phyloP scores from a whole-genome alignment of 2,113 vertebrate species.

The Smithornis capensis region DNA sequence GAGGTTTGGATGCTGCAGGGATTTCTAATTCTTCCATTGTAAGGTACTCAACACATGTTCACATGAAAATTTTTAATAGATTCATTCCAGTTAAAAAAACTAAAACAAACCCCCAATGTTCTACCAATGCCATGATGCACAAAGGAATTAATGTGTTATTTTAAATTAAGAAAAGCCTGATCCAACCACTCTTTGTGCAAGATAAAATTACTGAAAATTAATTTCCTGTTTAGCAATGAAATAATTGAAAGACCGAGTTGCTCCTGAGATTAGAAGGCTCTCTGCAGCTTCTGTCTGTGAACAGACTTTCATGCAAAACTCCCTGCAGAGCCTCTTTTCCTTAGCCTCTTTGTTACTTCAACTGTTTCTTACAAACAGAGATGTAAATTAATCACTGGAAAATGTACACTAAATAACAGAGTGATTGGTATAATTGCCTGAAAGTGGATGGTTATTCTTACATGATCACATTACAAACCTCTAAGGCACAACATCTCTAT shows the following conservation, averaged over 20 bases:
- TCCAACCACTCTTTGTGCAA: not conserved
- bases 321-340: not conserved
- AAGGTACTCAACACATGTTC: not conserved
- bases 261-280: conserved; percentile 3
- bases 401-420: not conserved
- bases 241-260: conserved; percentile 2
- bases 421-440: not conserved
- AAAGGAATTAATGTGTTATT: not conserved
- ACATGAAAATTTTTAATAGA: not conserved
- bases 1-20: not conserved
- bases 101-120: not conserved
- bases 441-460: not conserved
- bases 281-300: not conserved
- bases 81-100: not conserved
- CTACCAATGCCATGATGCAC: not conserved
- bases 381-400: not conserved
- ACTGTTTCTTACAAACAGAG: not conserved
- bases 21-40: not conserved
- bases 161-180: not conserved
- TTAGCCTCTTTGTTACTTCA: not conserved
- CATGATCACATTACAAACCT: not conserved
- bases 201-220: conserved; percentile 36
- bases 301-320: not conserved
- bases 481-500: not conserved
- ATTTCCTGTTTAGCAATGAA: conserved; percentile 22